These are phyloP conservation scores for Pammene aurita DNA, from an alignment of 2,888 invertebrate species.

Conservation along the genomic window DNA sequence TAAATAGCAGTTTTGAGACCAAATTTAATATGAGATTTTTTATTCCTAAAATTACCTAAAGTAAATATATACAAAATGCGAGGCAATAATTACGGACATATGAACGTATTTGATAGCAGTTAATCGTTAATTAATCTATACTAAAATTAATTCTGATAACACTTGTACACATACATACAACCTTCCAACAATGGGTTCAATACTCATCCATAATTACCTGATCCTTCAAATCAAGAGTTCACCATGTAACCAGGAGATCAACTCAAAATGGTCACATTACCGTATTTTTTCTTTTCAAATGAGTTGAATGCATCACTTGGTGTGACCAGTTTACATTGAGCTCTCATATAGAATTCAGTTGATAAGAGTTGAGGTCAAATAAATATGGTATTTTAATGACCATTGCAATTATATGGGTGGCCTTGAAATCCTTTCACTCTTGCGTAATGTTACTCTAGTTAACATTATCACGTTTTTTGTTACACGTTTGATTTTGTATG, in stretches of 20 bases:
- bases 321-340: slow-evolving; percentile 4
- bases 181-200: neutral
- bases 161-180: too few species aligned
- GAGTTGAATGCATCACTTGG: neutral
- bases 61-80: neutral
- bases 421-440: slow-evolving; percentile 39
- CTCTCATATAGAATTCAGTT: neutral
- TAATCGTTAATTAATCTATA: slow-evolving; percentile 4
- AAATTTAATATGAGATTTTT: too few species aligned
- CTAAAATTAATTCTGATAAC: slow-evolving; percentile 14
- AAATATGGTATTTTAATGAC: slow-evolving; percentile 16
- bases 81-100: neutral
- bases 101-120: neutral
- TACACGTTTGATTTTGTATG: neutral
- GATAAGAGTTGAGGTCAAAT: slow-evolving; percentile 1
- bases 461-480: slow-evolving; percentile 18
- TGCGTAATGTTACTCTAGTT: slow-evolving; percentile 18
- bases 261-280: slow-evolving; percentile 10
- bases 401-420: slow-evolving; percentile 21
- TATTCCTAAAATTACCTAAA: too few species aligned
- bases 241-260: neutral
- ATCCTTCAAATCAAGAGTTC: neutral
- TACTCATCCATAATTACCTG: neutral
- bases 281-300: slow-evolving; percentile 31
- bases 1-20: too few species aligned